Conservation (phyloP, 1,140 invertebrate genomes). For the Euglossa dilemma region DNA sequence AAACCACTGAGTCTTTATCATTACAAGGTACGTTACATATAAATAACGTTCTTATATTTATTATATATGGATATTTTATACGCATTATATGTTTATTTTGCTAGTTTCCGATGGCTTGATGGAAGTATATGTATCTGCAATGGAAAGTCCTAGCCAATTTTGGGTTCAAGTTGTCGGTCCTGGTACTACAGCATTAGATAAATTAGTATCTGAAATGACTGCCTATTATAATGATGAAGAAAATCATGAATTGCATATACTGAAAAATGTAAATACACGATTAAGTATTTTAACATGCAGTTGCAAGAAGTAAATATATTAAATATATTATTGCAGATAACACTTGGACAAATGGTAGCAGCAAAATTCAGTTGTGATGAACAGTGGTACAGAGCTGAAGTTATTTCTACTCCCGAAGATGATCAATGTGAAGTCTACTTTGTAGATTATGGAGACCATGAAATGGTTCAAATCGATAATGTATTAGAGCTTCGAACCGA, state of each 20-base stretch:
- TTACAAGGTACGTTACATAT: slow-evolving; percentile 18
- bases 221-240: slow-evolving; percentile 87
- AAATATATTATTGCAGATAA: slow-evolving; percentile 79
- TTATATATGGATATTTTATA: not conserved
- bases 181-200: slow-evolving; percentile 87
- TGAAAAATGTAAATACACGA: slow-evolving; percentile 76
- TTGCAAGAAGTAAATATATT: not conserved
- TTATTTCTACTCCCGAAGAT: slow-evolving; percentile 73
- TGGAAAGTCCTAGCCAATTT: slow-evolving; percentile 90
- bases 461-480: slow-evolving; percentile 84
- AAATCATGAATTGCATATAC: slow-evolving; percentile 84
- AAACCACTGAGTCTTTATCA: slow-evolving; percentile 10
- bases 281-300: not conserved
- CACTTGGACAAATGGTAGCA: slow-evolving; percentile 89
- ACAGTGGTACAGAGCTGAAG: slow-evolving; percentile 88
- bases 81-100: slow-evolving; percentile 18
- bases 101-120: slow-evolving; percentile 84
- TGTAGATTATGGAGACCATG: slow-evolving; percentile 91
- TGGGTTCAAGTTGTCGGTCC: slow-evolving; percentile 91
- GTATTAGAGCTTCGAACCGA: slow-evolving; percentile 88
- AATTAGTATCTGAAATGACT: slow-evolving; percentile 90
- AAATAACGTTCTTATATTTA: slow-evolving; percentile 30
- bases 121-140: slow-evolving; percentile 92
- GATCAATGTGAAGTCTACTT: slow-evolving; percentile 87
- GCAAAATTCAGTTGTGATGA: slow-evolving; percentile 89